phyloP scores from a whole-genome alignment of 2,888 invertebrate genomes.

The Mycalesis mineus region DNA sequence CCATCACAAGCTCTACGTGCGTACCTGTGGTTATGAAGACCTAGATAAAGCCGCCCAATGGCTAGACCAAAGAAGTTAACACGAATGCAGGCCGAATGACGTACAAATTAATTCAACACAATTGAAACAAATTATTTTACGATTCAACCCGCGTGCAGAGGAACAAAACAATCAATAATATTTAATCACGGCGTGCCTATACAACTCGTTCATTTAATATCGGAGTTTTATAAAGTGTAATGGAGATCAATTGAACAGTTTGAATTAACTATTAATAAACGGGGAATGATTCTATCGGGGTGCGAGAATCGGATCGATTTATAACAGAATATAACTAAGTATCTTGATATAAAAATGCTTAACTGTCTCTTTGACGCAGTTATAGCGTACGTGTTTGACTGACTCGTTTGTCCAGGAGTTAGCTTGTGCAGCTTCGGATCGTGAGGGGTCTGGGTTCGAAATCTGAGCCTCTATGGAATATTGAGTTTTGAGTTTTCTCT shows the following conservation, averaged over 20 bases:
- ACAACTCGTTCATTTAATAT: conserved; percentile 58
- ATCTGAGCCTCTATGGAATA: too few relatives aligned
- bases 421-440: too few relatives aligned
- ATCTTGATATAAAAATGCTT: too few relatives aligned
- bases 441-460: too few relatives aligned
- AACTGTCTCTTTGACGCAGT: too few relatives aligned
- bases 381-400: too few relatives aligned
- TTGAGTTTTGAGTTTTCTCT: too few relatives aligned
- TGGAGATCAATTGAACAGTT: conserved; percentile 72
- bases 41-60: too few relatives aligned
- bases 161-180: conserved; percentile 62
- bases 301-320: conserved; percentile 47
- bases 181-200: conserved; percentile 54
- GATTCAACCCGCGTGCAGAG: conserved; percentile 55
- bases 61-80: conserved; percentile 35
- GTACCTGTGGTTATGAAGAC: too few relatives aligned
- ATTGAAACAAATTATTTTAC: conserved; percentile 70
- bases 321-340: conserved; percentile 1
- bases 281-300: conserved; percentile 61
- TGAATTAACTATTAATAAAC: conserved; percentile 68
- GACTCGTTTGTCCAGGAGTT: too few relatives aligned
- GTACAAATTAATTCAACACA: conserved; percentile 56
- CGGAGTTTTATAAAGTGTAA: conserved; percentile 68
- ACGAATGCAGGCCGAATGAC: conserved; percentile 33
- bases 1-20: too few relatives aligned